Base-by-base conservation (phyloP, 92 coral and sea anemone species). In the Nematostella vectensis region DNA sequence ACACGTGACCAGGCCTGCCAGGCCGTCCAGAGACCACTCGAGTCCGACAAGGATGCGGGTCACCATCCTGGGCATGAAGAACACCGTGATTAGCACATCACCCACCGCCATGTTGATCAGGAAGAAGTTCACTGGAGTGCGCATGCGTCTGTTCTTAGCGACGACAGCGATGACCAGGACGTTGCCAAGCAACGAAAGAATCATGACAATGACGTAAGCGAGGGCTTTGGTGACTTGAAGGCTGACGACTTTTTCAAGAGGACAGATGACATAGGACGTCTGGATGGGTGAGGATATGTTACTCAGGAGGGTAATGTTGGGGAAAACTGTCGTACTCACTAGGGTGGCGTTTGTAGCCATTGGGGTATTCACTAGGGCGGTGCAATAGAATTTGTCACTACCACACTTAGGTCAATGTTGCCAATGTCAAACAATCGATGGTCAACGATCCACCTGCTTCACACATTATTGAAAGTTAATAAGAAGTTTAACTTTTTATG, bases 111-210 rank as follows among this genome's bases (percentile, higher is more conserved):
- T 75, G 43, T 76, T 79, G 11, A 68, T 60, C 1, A 84, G 45
- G 58, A 79, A 84, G 65, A 63, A 74, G 72, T 79, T 84, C 45
- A 79, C 79, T 1, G 81, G 74, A 4, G 87, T 79, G 36, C 71
- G 68, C 71, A 79, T 71, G 24, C 70, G 27, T 9, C 51, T 59
- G 27, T 65, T 70, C 73, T 55, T 79, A 27, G 18, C 48, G 19
- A 84, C 78, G 11, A 79, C 83, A 23, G 80, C 68, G 25, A 80
- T 59, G 47, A 79, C 60, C 6, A 70, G 65, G 29, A 63, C 13
- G 69, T 84, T 84, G 3, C 94, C 94, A 37, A 74, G 26, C 18
- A 80, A 39, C 2, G 94, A 79, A 2, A 55, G 54, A 0, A 75
- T 20, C 24, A 80, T 53, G 16, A 79, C 67, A 19, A 73, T 12